Evolutionary conservation across 2,888 invertebrate genomes (phyloP), one percentile per base, ranked within the genome.

Genomic region (Andrena flavipes): DNA sequence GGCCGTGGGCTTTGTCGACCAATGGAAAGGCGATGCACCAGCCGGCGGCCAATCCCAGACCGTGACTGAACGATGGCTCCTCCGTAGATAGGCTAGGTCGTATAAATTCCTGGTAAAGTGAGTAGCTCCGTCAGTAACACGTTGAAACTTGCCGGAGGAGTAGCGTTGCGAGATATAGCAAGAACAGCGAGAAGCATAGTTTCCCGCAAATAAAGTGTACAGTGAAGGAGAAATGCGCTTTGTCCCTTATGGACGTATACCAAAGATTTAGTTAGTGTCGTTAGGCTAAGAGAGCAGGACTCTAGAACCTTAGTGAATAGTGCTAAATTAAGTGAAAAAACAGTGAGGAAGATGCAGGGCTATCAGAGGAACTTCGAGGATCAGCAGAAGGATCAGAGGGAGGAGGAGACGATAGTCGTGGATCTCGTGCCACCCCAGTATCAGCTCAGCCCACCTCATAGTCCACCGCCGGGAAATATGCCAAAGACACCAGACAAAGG

Each of bases 401-500:
- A 90, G 8, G 89, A 90, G 0, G 91, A 92, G 72, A 95, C 93
- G 73, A 95, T 95, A 2, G 95, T 96, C 8, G 95, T 96, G 82
- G 96, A 96, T 88, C 93, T 96, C 67, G 94, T 96, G 71, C 95
- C 96, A 20, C 95, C 95, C 10, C 92, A 90, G 65, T 92, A 91
- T 82, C 92, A 91, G 62, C 77, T 91, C 2, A 92, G 91, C 7
- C 92, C 92, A 16, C 91, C 92, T 0, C 90, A 91, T 42, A 92
- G 91, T 60, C 92, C 93, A 0, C 81, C 82, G 5, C 68, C 89
- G 0, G 87, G 85, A 5, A 87, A 75, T 16, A 76, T 89, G 20
- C 80, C 88, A 0, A 89, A 88, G 16, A 89, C 90, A 6, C 86
- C 91, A 0, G 92, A 92, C n/a, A 92, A 91, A 84, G 91, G 92